Base-by-base conservation (phyloP, 2,888 invertebrate genomes). In the Glyphotaelius pellucidus region DNA sequence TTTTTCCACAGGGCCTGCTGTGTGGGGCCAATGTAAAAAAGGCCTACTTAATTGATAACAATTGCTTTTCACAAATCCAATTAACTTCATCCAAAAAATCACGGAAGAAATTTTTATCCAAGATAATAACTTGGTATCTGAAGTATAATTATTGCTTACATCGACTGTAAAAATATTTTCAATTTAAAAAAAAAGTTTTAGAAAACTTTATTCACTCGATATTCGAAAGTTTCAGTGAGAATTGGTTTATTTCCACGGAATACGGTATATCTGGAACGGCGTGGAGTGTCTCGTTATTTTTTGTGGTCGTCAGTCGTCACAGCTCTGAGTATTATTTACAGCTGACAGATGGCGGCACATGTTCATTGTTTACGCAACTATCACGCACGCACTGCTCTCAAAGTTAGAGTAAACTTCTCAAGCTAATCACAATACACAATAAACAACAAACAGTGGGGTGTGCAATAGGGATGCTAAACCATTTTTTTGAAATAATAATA, bases 301-400 rank as follows among this genome's bases (percentile, higher is more conserved):
- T 89, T 90, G 81, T 90, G 38, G 81, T 90, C 31, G 31, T 80
- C 35, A 38, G 81, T 90, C 31, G 19, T 80, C 35, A 38, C 81
- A 31, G 42, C 42, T 67, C 42, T 9, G 25, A 25, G 67, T 89
- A 93, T 93, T 92, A 92, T 92, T 93, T 90, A 92, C 89, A 90
- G 90, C 38, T 90, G 52, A 79, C 93, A 93, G 92, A 92, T 93
- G 93, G 52, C 67, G 81, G 90, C 93, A 93, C 91, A 92, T 93
- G 93, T 90, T 92, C 91, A 92, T 93, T 93, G 93, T 93, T 92
- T 93, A 90, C 85, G 79, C 42, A 91, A 89, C 84, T 90, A 85
- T 87, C 92, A 92, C 89, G 85, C 91, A 90, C 92, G 92, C 88
- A n/a, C 90, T 81, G 52, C 83, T 86, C 87, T 35, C 52, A 31